Percentiles rank a stretch among this genome's conserved stretches.
These are phyloP conservation scores for Eurois occulta DNA, from an alignment of 2,888 invertebrate genomes.

Conservation along the genomic window DNA sequence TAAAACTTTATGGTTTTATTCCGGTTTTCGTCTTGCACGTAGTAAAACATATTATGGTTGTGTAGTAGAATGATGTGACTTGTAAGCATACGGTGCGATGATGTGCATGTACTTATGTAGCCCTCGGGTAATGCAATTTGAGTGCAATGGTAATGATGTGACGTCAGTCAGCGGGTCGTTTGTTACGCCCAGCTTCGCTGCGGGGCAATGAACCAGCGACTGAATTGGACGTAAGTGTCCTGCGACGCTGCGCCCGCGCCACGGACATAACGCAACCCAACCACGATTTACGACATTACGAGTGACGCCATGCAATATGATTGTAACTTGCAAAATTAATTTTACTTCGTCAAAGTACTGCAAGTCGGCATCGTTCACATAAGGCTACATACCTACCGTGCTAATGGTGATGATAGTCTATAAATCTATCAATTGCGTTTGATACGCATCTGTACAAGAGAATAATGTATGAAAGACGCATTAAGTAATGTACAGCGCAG, in stretches of 20 bases:
- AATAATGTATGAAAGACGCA: constrained; percentile 44
- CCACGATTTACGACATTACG: constrained; percentile 80
- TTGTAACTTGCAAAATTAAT: constrained; percentile 73
- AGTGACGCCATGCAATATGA: constrained; percentile 74
- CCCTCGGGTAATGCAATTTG: constrained; percentile 77
- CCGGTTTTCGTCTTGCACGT: constrained; percentile 38
- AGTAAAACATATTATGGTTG: constrained; percentile 30
- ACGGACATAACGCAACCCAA: constrained; percentile 80
- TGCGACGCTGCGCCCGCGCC: constrained; percentile 76
- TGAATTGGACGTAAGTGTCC: constrained; percentile 88
- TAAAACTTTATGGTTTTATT: constrained; percentile 43
- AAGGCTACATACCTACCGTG: constrained; percentile 6
- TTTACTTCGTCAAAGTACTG: constrained; percentile 63
- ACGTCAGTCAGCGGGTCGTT: constrained; percentile 84
- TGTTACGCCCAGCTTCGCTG: constrained; percentile 78
- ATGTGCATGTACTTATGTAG: constrained; percentile 60
- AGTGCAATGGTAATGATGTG: constrained; percentile 84
- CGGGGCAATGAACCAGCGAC: constrained; percentile 86
- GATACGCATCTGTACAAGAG: constrained; percentile 35
- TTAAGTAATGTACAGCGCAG: constrained; percentile 23
- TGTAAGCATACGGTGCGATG: constrained; percentile 23
- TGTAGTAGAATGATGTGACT: constrained; percentile 46
- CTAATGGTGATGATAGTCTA: constrained; percentile 54
- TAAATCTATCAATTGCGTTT: constrained; percentile 54
- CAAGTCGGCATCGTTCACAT: constrained; percentile 44